Conservation (phyloP, 2,888 invertebrate species). For the Loripinus fragilis region DNA sequence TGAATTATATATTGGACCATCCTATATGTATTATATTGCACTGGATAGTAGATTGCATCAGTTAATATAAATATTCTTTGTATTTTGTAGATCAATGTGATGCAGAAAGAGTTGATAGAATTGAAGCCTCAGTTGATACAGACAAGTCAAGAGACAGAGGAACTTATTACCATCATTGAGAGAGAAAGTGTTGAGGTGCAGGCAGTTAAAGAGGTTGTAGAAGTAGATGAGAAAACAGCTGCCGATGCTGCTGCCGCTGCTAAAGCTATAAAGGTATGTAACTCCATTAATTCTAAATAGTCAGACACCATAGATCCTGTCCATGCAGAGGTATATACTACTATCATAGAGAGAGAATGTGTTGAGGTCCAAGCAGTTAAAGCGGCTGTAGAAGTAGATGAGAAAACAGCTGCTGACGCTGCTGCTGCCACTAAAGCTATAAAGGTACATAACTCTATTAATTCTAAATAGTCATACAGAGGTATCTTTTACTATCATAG, state of each 20-base stretch:
- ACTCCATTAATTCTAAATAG: too few species aligned
- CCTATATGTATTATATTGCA: too few species aligned
- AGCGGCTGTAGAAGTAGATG: constrained; percentile 80
- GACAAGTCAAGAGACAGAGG: constrained; percentile 81
- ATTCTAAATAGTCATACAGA: too few species aligned
- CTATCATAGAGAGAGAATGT: constrained; percentile 81
- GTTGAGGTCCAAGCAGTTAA: constrained; percentile 81
- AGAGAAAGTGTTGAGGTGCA: constrained; percentile 82
- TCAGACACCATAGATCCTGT: too few species aligned
- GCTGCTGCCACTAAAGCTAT: constrained; percentile 81
- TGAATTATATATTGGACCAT: too few species aligned
- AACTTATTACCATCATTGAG: constrained; percentile 82
- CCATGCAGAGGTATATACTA: constrained; percentile 81
- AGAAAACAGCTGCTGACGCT: constrained; percentile 80
- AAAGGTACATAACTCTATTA: too few species aligned
- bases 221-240: constrained; percentile 81
- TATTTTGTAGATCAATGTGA: constrained; percentile 74
- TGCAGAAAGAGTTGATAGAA: constrained; percentile 82
- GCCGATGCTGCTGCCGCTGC: constrained; percentile 80
- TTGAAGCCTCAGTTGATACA: constrained; percentile 81
- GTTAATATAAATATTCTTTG: too few species aligned
- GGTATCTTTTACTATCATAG: constrained; percentile 81
- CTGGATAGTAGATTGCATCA: too few species aligned
- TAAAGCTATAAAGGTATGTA: constrained; percentile 80
- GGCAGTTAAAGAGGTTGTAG: constrained; percentile 79